A percentile compares a stretch with the other conserved stretches of the same genome.
Evolutionary conservation across 1,140 invertebrate genomes (phyloP).

Genomic region (Hydropsyche tenuis): DNA sequence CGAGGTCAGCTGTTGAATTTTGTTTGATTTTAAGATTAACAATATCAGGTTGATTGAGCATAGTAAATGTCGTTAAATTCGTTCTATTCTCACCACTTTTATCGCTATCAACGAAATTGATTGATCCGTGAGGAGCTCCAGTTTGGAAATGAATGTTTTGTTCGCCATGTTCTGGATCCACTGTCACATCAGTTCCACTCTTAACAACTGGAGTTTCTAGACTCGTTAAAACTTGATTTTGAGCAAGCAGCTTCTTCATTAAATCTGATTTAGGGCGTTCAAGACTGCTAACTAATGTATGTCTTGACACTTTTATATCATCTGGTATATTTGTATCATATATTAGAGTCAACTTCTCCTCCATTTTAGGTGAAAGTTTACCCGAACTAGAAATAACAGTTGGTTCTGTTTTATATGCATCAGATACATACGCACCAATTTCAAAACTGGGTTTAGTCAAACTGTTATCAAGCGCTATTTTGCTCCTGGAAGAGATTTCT

Average conservation of each 20-base stretch:
- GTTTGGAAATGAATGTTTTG: neutral
- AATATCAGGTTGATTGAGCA: constrained; percentile 61
- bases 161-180: constrained; percentile 19
- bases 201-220: constrained; percentile 52
- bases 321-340: constrained; percentile 67
- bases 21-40: constrained; percentile 59
- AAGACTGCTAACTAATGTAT: constrained; percentile 63
- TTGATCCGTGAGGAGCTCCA: neutral
- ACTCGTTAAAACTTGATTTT: constrained; percentile 61
- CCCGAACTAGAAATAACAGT: constrained; percentile 28
- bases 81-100: constrained; percentile 50
- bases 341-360: constrained; percentile 58
- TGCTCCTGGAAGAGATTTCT: constrained; percentile 40
- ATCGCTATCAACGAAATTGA: constrained; percentile 51
- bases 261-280: constrained; percentile 64
- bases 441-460: constrained; percentile 45
- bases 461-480: constrained; percentile 28
- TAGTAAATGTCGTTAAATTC: constrained; percentile 59
- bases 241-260: constrained; percentile 63
- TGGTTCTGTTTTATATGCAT: constrained; percentile 43
- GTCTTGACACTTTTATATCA: constrained; percentile 66
- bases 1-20: constrained; percentile 48
- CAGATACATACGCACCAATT: constrained; percentile 46
- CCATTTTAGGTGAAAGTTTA: constrained; percentile 49
- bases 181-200: constrained; percentile 54